phyloP scores from a whole-genome alignment of 2,113 vertebrate genomes.

The Gymnogyps californianus region DNA sequence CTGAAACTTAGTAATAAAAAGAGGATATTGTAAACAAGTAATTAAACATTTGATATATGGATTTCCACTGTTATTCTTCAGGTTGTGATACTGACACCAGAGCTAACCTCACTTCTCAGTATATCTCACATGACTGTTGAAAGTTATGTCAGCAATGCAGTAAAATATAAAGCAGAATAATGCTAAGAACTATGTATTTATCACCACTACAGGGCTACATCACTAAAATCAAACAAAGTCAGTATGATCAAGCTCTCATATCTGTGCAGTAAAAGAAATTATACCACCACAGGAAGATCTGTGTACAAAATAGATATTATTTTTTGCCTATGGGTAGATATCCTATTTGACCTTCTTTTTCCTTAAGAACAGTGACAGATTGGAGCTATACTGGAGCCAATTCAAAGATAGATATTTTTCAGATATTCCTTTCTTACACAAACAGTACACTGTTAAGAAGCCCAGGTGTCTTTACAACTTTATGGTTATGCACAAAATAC shows the following conservation, averaged over 20 bases:
- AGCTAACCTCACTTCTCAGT: neutral
- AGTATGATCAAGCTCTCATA: neutral
- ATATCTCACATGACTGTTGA: neutral
- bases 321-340: neutral
- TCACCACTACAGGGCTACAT: neutral
- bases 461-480: neutral
- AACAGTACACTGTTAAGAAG: neutral
- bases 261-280: neutral
- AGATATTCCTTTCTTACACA: neutral
- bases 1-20: neutral
- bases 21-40: slow-evolving; percentile 20
- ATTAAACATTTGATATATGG: neutral
- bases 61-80: slow-evolving; percentile 22
- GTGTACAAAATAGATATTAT: neutral
- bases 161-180: slow-evolving; percentile 44
- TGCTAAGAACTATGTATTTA: neutral
- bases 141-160: neutral
- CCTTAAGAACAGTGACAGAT: neutral
- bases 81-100: neutral
- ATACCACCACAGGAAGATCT: neutral
- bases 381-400: neutral
- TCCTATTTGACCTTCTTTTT: neutral
- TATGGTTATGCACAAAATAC: neutral
- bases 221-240: slow-evolving; percentile 18
- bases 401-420: neutral